Conservation (phyloP, 2,797 vertebrate genomes). For the Tolypeutes matacus region DNA sequence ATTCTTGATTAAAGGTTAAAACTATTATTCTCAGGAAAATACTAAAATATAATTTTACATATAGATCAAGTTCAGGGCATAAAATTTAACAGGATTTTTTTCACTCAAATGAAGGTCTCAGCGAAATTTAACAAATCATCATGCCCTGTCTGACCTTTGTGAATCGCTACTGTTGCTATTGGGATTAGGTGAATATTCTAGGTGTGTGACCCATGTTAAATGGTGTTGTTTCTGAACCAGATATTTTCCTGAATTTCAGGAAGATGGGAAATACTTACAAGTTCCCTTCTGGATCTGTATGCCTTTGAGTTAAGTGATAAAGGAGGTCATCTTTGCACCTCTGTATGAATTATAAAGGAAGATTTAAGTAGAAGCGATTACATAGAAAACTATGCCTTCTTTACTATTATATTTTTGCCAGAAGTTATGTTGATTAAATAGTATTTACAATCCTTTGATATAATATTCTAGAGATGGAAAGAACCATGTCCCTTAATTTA, state of each 20-base stretch:
- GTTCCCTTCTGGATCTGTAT: neutral
- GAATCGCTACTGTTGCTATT: neutral
- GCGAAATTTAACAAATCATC: conserved; percentile 27
- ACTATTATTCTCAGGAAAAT: conserved; percentile 48
- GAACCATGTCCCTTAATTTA: neutral
- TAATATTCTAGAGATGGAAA: conserved; percentile 13
- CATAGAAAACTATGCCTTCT: neutral
- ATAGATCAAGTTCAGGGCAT: neutral
- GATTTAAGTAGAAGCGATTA: neutral
- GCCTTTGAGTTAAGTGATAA: neutral
- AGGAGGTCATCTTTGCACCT: neutral
- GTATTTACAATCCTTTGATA: neutral
- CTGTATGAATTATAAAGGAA: neutral
- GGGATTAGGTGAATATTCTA: neutral
- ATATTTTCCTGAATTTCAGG: neutral
- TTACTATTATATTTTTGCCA: neutral
- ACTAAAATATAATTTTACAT: conserved; percentile 12
- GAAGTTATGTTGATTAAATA: neutral
- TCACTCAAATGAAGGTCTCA: neutral
- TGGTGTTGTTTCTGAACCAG: neutral
- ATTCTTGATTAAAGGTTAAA: neutral
- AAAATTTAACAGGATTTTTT: neutral
- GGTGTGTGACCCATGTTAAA: neutral
- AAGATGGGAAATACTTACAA: neutral
- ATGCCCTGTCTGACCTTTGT: neutral